Conservation (phyloP, 1,140 invertebrate genomes). For the Neodiprion pinetum region DNA sequence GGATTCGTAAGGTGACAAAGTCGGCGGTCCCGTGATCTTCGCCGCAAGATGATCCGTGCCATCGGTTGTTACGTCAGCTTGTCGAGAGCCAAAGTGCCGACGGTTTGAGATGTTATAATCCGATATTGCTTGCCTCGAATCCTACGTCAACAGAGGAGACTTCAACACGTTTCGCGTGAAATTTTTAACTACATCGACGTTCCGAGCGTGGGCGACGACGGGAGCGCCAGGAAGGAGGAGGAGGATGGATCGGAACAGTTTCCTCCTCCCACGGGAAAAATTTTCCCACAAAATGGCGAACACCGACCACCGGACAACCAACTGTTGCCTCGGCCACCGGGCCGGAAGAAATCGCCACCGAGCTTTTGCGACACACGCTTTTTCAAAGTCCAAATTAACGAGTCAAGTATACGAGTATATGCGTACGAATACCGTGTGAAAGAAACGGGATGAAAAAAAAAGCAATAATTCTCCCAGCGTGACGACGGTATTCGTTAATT, state of each 20-base stretch:
- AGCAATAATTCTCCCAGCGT: not conserved
- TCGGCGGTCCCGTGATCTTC: too few species aligned
- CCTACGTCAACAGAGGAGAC: not conserved
- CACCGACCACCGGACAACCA: not conserved
- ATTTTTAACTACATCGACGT: not conserved
- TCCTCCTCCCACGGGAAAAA: slow-evolving; percentile 1
- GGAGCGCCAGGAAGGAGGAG: too few species aligned
- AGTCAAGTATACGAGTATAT: not conserved
- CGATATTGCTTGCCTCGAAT: not conserved
- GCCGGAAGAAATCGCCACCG: slow-evolving; percentile 5
- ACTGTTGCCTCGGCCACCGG: not conserved
- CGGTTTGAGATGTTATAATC: too few species aligned
- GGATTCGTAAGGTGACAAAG: not conserved
- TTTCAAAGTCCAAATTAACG: not conserved
- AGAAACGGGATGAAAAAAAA: not conserved
- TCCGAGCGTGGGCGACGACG: too few species aligned
- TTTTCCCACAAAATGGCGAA: slow-evolving; percentile 13
- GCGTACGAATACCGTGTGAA: not conserved
- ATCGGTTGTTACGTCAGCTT: too few species aligned
- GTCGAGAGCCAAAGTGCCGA: too few species aligned
- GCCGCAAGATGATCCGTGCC: too few species aligned
- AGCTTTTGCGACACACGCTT: not conserved
- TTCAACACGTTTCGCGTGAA: not conserved
- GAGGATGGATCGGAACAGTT: not conserved
- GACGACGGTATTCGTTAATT: too few species aligned